Evolutionary conservation across 1,140 invertebrate species (phyloP).

Genomic region (Caenorhabditis latens): DNA sequence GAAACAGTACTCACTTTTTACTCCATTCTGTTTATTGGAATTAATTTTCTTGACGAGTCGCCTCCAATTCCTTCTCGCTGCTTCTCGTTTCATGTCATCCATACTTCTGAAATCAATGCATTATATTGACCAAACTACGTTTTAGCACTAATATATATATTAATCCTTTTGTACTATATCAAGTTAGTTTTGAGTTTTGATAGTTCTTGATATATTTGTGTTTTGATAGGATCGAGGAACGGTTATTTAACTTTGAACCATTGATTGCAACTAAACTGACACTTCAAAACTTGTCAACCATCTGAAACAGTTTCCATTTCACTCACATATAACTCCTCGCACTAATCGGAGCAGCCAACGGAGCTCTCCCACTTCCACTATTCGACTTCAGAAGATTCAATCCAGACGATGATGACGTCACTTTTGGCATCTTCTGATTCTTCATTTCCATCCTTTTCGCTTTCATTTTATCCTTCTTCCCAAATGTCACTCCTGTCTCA

Average conservation of each 20-base stretch:
- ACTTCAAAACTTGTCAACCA: neutral
- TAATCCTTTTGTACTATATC: too few species aligned
- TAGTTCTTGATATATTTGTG: too few species aligned
- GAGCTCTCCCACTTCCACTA: slow-evolving; percentile 54
- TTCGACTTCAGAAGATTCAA: slow-evolving; percentile 57
- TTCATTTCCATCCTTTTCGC: neutral
- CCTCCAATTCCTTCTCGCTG: slow-evolving; percentile 32
- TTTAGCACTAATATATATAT: too few species aligned
- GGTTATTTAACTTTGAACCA: too few species aligned
- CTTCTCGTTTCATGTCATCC: slow-evolving; percentile 49
- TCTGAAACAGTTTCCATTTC: neutral
- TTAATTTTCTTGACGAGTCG: slow-evolving; percentile 23
- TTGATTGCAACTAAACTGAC: too few species aligned
- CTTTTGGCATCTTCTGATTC: slow-evolving; percentile 50
- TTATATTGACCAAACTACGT: too few species aligned
- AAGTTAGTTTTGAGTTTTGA: too few species aligned
- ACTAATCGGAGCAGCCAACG: slow-evolving; percentile 41
- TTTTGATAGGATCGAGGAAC: too few species aligned
- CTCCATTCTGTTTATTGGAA: slow-evolving; percentile 46
- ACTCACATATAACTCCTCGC: slow-evolving; percentile 37
- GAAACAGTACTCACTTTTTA: neutral
- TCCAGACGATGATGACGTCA: slow-evolving; percentile 18
- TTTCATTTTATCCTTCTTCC: slow-evolving; percentile 20
- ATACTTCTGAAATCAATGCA: slow-evolving; percentile 13
- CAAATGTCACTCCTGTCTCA: slow-evolving; percentile 70